Evolutionary conservation across 92 coral and sea anemone genomes (phyloP), one percentile per base, ranked within the genome.

Genomic region (Zoanthus gigantus): DNA sequence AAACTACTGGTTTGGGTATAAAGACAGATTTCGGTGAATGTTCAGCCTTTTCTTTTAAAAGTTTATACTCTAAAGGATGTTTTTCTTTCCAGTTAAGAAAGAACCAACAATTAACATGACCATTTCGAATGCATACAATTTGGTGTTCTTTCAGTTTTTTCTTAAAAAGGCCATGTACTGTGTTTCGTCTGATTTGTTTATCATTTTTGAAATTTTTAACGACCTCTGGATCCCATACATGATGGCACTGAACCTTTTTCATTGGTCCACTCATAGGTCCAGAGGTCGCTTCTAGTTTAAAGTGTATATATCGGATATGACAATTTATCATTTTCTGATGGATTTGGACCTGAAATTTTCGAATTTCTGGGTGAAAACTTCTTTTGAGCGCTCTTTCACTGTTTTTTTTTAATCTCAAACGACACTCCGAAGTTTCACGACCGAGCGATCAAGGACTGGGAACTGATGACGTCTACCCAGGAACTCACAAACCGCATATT

Each of bases 171-270:
- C 72, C 58, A 17, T 58, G 63, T n/a, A 60, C 85, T 60, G 88
- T 75, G 42, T 63, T 83, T 10, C 88, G 61, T 65, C 92, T 18
- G 7, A 84, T 89, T 72, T 89, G 89, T 54, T 73, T 61, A 74
- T 84, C 92, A 23, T 84, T 57, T 50, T 8, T n/a, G 10, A 83
- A 89, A 30, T 89, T 58, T 45, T 89, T 89, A 74, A 82, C 83
- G 84, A 89, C 88, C 91, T 89, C 91, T 75, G 84, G 88, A 74
- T 83, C 88, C 91, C 91, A 89, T 15, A 85, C 42, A 75, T 34
- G 23, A 53, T 71, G 68, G 45, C 92, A 90, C 28, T 45, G 71
- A 6, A 78, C 90, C 42, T 54, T 85, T 32, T 30, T 57, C n/a
- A 12, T 7, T 30, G 34, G 11, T 17, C n/a, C 28, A 67, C 30